Evolutionary conservation across 2,113 vertebrate species (phyloP).

Genomic region (Maccullochella peelii): DNA sequence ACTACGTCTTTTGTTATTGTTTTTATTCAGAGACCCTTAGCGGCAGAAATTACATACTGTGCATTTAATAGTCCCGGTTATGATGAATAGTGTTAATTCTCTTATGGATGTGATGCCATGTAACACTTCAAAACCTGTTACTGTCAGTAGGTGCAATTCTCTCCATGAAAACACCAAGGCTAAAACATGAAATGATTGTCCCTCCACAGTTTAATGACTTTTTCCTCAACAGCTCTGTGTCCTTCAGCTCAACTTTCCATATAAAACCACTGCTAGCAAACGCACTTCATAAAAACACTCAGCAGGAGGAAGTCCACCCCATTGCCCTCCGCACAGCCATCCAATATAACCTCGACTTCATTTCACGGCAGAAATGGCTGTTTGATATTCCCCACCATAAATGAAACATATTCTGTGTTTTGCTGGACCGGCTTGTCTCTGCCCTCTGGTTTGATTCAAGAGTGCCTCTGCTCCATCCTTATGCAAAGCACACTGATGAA

Average conservation of each 20-base stretch:
- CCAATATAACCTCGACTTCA: conserved; percentile 56
- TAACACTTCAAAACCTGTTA: conserved; percentile 28
- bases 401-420: conserved; percentile 61
- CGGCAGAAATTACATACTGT: too few relatives aligned
- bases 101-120: neutral
- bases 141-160: conserved; percentile 20
- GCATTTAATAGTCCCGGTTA: neutral
- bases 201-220: conserved; percentile 42
- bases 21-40: too few relatives aligned
- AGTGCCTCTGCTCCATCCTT: conserved; percentile 64
- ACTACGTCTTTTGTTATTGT: too few relatives aligned
- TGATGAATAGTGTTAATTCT: neutral
- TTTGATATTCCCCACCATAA: conserved; percentile 71
- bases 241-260: conserved; percentile 60
- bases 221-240: conserved; percentile 35
- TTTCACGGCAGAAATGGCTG: conserved; percentile 33
- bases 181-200: conserved; percentile 28
- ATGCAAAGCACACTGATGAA: conserved; percentile 78
- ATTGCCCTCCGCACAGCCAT: conserved; percentile 47
- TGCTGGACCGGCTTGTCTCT: conserved; percentile 40
- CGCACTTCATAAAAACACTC: conserved; percentile 66
- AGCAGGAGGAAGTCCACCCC: conserved; percentile 52
- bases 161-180: conserved; percentile 26
- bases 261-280: conserved; percentile 38
- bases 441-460: conserved; percentile 70